Percentiles rank a stretch among this genome's conserved stretches.
phyloP scores from a whole-genome alignment of 92 coral and sea anemone genomes.

The Phenganax marumi region DNA sequence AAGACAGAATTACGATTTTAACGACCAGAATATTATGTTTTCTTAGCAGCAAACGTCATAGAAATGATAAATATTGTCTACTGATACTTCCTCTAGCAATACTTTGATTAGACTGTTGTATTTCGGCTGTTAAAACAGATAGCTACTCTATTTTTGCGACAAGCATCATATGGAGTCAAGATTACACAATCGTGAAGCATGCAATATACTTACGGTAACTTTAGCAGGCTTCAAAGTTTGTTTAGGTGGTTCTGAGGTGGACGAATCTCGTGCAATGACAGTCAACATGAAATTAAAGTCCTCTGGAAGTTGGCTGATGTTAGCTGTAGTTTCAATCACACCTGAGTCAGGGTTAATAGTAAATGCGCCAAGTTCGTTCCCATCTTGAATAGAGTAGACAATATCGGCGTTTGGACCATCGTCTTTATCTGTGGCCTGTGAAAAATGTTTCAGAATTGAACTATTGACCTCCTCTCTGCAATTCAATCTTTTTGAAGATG shows the following conservation, averaged over 20 bases:
- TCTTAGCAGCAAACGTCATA: too few relatives aligned
- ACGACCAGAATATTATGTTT: not conserved
- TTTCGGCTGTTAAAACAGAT: too few relatives aligned
- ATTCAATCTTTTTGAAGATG: too few relatives aligned
- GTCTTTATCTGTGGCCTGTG: conserved; percentile 31
- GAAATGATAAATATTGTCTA: too few relatives aligned
- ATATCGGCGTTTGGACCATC: conserved; percentile 12
- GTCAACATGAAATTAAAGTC: not conserved
- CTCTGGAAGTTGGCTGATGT: not conserved
- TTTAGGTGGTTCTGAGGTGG: not conserved
- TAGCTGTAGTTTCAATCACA: not conserved
- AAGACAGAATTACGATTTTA: not conserved
- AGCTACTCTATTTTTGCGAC: too few relatives aligned
- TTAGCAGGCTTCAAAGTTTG: not conserved
- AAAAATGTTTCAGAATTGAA: not conserved
- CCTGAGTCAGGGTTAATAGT: conserved; percentile 11
- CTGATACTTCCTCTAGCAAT: too few relatives aligned
- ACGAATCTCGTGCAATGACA: conserved; percentile 16
- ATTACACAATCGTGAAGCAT: not conserved
- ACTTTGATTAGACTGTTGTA: too few relatives aligned
- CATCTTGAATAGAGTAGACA: not conserved
- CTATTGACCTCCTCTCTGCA: too few relatives aligned
- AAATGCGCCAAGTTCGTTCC: conserved; percentile 26
- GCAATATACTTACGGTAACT: conserved; percentile 17
- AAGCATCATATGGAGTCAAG: too few relatives aligned